These are phyloP conservation scores for Enteromius treurensis DNA, from an alignment of 2,797 vertebrate genomes.

Conservation along the genomic window DNA sequence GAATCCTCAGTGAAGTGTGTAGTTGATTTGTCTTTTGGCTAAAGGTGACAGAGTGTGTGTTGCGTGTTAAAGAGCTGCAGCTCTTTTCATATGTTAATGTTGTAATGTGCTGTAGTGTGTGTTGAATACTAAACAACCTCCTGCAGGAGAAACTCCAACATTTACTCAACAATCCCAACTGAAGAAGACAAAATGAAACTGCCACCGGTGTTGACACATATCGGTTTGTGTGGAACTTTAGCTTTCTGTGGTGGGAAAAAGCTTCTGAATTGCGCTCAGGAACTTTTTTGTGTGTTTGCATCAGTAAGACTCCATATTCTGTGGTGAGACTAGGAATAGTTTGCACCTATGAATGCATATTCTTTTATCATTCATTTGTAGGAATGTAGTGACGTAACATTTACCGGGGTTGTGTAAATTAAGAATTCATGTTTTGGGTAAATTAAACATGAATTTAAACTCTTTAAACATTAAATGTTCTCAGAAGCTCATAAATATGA, in stretches of 20 bases:
- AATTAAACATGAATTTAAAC: background rate
- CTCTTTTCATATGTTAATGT: slow-evolving; percentile 85
- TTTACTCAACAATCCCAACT: slow-evolving; percentile 52
- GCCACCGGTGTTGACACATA: slow-evolving; percentile 40
- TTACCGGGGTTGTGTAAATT: too few species aligned
- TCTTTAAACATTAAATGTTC: background rate
- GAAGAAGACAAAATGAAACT: slow-evolving; percentile 42
- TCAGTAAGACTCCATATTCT: background rate
- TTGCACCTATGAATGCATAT: background rate
- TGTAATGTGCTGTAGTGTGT: slow-evolving; percentile 80
- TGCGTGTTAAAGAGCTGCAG: slow-evolving; percentile 81
- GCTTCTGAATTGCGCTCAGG: background rate
- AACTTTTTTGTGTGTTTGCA: background rate
- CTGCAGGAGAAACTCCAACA: slow-evolving; percentile 59
- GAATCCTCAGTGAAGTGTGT: slow-evolving; percentile 57
- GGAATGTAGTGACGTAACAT: too few species aligned
- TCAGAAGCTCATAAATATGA: background rate
- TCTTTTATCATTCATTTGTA: background rate
- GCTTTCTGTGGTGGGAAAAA: background rate
- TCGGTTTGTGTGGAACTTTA: background rate
- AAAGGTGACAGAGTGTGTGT: slow-evolving; percentile 84
- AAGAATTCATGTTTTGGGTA: too few species aligned
- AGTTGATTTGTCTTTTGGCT: slow-evolving; percentile 72
- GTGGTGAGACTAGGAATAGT: background rate
- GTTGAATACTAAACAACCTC: slow-evolving; percentile 80